Conservation (phyloP, 2,113 vertebrate genomes). For the Panthera tigris region DNA sequence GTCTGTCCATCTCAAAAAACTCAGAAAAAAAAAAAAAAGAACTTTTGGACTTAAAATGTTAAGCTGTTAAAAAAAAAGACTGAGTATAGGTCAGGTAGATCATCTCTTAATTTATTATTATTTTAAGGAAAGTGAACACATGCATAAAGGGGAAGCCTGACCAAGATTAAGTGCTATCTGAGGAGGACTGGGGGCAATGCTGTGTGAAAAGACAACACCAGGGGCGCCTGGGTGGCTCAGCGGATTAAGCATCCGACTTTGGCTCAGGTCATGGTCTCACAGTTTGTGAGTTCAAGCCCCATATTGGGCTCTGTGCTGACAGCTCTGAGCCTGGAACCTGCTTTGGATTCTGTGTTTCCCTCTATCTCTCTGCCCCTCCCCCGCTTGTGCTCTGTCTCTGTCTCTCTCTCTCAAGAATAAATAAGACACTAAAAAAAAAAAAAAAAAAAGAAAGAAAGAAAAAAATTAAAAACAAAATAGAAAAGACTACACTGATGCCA, state of each 20-base stretch:
- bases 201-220: neutral
- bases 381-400: too few species aligned
- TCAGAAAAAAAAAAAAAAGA: fast-evolving
- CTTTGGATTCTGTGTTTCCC: too few species aligned
- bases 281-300: too few species aligned
- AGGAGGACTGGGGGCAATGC: neutral
- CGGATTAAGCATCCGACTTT: too few species aligned
- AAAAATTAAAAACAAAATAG: neutral
- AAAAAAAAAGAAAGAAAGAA: too few species aligned
- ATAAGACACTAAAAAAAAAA: too few species aligned
- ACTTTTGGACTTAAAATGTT: neutral
- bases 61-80: neutral
- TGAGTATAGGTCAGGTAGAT: neutral
- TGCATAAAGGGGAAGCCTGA: neutral
- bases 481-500: neutral
- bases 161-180: neutral
- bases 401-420: too few species aligned
- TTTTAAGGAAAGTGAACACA: neutral
- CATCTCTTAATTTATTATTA: neutral
- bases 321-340: too few species aligned
- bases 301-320: too few species aligned
- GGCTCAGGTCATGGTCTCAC: too few species aligned
- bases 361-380: too few species aligned
- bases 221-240: too few species aligned
- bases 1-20: neutral